phyloP scores from a whole-genome alignment of 2,797 vertebrate genomes.

The Takifugu rubripes region DNA sequence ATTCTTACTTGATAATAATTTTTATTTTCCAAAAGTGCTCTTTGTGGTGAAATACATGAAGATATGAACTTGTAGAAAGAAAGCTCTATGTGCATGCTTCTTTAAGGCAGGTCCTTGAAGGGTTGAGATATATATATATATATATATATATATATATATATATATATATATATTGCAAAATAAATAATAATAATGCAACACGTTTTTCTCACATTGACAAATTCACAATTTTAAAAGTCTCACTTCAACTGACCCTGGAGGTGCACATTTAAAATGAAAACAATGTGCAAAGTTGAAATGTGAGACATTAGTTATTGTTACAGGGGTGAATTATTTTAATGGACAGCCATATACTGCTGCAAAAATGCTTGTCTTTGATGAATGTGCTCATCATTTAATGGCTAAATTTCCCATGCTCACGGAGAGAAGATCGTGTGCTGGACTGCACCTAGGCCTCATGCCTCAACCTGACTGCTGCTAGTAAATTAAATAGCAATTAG shows the following conservation, averaged over 20 bases:
- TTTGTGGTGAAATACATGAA: no score
- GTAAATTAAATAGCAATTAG: conserved; percentile 82
- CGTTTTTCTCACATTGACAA: neutral
- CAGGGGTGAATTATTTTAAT: conserved; percentile 56
- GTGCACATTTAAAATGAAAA: conserved; percentile 8
- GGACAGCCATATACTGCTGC: conserved; percentile 62
- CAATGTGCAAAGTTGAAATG: conserved; percentile 25
- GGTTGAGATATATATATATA: no score
- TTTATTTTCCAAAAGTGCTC: no score
- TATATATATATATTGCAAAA: no score
- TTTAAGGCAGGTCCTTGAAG: no score
- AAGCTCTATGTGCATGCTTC: no score
- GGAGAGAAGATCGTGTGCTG: conserved; percentile 37
- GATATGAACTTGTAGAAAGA: no score
- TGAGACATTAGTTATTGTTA: conserved; percentile 33
- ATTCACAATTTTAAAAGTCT: neutral
- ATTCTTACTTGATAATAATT: no score
- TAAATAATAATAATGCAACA: neutral
- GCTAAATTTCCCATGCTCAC: conserved; percentile 49
- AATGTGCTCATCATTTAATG: conserved; percentile 70
- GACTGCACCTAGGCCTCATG: conserved; percentile 58
- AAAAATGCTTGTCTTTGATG: conserved; percentile 59
- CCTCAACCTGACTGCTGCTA: conserved; percentile 61
- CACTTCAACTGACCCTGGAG: conserved; percentile 9
- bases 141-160: no score